phyloP scores from a whole-genome alignment of 2,113 vertebrate genomes.

The Plecturocebus donacophilus region DNA sequence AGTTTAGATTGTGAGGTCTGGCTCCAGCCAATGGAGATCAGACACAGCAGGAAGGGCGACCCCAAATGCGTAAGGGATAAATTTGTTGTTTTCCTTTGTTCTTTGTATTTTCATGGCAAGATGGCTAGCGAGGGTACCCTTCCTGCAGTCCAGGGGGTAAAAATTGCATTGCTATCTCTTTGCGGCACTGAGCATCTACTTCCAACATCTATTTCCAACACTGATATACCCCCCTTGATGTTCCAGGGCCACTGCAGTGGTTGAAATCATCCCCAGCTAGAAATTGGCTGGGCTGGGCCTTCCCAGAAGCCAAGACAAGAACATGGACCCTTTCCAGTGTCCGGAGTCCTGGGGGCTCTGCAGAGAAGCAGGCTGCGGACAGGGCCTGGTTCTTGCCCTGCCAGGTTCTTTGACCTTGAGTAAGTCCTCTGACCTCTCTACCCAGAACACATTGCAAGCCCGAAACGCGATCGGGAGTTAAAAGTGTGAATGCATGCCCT shows the following conservation, averaged over 20 bases:
- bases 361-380: background rate
- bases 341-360: rapidly evolving
- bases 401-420: background rate
- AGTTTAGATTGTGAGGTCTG: too few relatives aligned
- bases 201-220: too few relatives aligned
- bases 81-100: too few relatives aligned
- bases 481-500: rapidly evolving
- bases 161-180: too few relatives aligned
- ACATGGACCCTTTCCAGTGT: rapidly evolving
- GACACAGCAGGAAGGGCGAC: too few relatives aligned
- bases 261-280: background rate
- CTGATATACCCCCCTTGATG: rapidly evolving
- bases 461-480: rapidly evolving
- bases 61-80: too few relatives aligned
- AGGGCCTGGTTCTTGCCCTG: background rate
- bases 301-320: rapidly evolving
- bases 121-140: too few relatives aligned
- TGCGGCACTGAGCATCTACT: too few relatives aligned
- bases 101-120: too few relatives aligned
- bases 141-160: too few relatives aligned
- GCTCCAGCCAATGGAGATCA: too few relatives aligned
- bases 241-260: background rate
- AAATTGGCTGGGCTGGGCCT: background rate
- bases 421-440: background rate
- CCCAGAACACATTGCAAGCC: rapidly evolving